Evolutionary conservation across 1,140 invertebrate genomes (phyloP).

Genomic region (Drosophila pruinosa): DNA sequence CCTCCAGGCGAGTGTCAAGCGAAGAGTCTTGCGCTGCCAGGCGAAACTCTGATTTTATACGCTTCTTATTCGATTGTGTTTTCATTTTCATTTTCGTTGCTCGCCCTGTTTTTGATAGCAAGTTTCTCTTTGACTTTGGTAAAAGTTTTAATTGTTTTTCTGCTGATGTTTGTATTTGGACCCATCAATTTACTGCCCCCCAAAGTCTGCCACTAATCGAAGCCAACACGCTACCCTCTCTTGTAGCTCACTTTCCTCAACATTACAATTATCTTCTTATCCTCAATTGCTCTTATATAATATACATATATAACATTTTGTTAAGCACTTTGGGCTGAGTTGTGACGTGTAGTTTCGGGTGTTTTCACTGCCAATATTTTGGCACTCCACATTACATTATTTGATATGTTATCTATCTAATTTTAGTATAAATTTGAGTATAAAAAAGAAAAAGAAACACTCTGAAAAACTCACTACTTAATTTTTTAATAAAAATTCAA

Average conservation of each 20-base stretch:
- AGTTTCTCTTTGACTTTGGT: slow-evolving; percentile 38
- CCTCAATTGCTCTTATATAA: neutral
- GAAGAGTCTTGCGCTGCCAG: slow-evolving; percentile 6
- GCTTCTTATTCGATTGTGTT: too few species aligned
- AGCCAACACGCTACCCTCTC: neutral
- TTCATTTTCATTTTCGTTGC: too few species aligned
- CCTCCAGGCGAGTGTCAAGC: slow-evolving; percentile 36
- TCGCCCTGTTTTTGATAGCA: too few species aligned
- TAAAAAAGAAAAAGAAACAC: too few species aligned
- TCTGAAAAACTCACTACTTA: too few species aligned
- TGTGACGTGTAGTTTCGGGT: too few species aligned
- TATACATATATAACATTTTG: neutral
- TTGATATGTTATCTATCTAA: too few species aligned
- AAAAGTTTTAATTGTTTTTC: slow-evolving; percentile 75
- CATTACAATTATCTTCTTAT: neutral
- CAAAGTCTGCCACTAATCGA: neutral
- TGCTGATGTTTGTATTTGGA: slow-evolving; percentile 55
- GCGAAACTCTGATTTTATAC: slow-evolving; percentile 37
- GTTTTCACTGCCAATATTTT: too few species aligned
- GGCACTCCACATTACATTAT: too few species aligned
- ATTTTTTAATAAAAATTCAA: too few species aligned
- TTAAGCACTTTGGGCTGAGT: neutral
- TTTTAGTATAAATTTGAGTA: too few species aligned
- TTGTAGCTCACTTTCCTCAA: neutral
- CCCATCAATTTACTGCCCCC: neutral